Conservation (phyloP, 2,113 vertebrate genomes). For the Procavia capensis region DNA sequence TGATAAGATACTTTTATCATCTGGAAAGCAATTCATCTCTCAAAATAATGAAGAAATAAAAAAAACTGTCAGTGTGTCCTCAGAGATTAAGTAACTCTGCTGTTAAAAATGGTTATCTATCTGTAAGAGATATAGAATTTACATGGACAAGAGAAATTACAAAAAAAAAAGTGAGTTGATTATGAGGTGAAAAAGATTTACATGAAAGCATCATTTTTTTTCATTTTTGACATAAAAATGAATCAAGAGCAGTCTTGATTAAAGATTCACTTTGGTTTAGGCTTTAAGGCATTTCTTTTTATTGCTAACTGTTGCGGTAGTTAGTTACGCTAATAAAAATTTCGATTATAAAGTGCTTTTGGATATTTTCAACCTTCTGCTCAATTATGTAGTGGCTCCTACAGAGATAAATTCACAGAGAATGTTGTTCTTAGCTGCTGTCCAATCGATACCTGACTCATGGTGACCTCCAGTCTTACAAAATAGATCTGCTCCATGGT, state of each 20-base stretch:
- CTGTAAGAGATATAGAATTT: neutral
- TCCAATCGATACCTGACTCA: neutral
- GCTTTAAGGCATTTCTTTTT: conserved; percentile 38
- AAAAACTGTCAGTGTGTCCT: neutral
- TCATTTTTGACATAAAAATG: conserved; percentile 49
- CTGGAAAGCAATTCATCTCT: neutral
- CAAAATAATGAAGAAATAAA: conserved; percentile 4
- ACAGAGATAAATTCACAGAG: neutral
- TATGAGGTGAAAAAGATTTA: conserved; percentile 70
- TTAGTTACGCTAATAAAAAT: conserved; percentile 62
- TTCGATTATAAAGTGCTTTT: neutral
- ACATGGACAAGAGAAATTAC: conserved; percentile 40
- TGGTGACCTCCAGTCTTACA: neutral
- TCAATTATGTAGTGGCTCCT: neutral
- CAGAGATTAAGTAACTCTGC: neutral
- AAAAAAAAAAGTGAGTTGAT: conserved; percentile 66
- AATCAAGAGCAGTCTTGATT: conserved; percentile 72
- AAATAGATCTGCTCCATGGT: neutral
- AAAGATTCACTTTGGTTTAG: conserved; percentile 65
- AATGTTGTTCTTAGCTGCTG: neutral
- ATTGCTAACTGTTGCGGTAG: conserved; percentile 51
- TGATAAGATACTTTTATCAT: conserved; percentile 22
- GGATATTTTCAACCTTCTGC: conserved; percentile 38
- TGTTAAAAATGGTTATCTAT: neutral
- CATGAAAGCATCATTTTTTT: conserved; percentile 63